Conservation (phyloP, 2,113 vertebrate species). For the Python bivittatus region DNA sequence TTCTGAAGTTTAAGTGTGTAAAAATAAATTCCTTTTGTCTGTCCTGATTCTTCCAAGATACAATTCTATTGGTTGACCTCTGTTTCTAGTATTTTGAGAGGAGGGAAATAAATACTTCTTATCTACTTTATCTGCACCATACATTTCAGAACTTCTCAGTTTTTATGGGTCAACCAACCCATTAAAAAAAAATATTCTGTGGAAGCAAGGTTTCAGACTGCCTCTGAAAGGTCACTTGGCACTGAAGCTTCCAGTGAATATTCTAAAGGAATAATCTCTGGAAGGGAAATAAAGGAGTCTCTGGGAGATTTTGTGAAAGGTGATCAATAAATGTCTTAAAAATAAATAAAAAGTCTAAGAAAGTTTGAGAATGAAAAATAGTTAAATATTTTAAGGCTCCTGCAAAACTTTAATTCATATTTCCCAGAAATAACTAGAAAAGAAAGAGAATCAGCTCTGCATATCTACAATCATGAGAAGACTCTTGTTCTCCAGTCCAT, state of each 20-base stretch:
- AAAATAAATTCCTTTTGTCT: not conserved
- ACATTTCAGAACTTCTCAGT: not conserved
- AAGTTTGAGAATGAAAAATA: not conserved
- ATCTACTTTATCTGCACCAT: not conserved
- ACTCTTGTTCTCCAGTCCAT: slow-evolving; percentile 69
- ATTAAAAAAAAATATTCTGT: not conserved
- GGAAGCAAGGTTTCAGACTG: not conserved
- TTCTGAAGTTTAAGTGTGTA: not conserved
- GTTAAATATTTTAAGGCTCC: not conserved
- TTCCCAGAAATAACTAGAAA: slow-evolving; percentile 73
- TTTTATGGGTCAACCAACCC: not conserved
- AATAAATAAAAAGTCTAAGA: not conserved
- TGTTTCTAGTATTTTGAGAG: not conserved
- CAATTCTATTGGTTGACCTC: not conserved
- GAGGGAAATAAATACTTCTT: not conserved
- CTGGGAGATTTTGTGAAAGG: not conserved
- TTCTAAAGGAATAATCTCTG: not conserved
- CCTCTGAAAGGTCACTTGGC: not conserved
- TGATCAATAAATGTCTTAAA: not conserved
- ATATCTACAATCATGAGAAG: slow-evolving; percentile 60
- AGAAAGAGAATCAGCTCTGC: slow-evolving; percentile 73
- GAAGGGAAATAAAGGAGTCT: not conserved
- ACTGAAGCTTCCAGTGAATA: not conserved
- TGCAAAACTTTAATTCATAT: slow-evolving; percentile 5
- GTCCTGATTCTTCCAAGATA: not conserved